Evolutionary conservation across 30 jellyfish, hydroid and myxozoan genomes (phyloP).

Genomic region (Hydractinia echinata): DNA sequence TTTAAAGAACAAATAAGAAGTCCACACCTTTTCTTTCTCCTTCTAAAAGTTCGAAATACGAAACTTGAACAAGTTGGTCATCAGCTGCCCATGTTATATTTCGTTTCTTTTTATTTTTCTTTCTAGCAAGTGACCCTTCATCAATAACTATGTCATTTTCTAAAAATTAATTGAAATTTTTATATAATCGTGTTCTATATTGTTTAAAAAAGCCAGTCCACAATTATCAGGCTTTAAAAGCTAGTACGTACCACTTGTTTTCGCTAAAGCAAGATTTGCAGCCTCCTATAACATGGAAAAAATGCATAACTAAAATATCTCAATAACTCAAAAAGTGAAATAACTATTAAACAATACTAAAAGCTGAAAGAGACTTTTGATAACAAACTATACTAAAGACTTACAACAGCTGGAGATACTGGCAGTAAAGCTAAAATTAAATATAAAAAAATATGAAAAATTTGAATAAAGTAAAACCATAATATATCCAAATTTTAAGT

Average conservation of each 20-base stretch:
- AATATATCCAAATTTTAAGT: too few relatives aligned
- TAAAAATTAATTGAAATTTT: background rate
- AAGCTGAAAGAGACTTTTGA: background rate
- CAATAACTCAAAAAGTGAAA: too few relatives aligned
- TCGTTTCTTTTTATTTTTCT: constrained; percentile 53
- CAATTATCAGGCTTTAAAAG: background rate
- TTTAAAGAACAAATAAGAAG: background rate
- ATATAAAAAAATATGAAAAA: background rate
- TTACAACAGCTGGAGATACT: constrained; percentile 29
- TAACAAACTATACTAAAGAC: background rate
- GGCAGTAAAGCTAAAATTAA: background rate
- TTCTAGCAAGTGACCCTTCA: constrained; percentile 37
- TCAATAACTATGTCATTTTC: constrained; percentile 4
- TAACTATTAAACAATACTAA: background rate
- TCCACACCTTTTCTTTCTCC: constrained; percentile 61
- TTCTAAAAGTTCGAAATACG: constrained; percentile 72
- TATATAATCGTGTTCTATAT: background rate
- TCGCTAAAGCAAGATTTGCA: constrained; percentile 23
- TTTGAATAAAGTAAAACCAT: too few relatives aligned
- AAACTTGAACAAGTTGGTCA: constrained; percentile 46
- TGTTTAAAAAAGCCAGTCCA: background rate
- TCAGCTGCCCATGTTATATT: constrained; percentile 84
- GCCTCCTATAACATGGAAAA: constrained; percentile 9
- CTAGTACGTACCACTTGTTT: constrained; percentile 9
- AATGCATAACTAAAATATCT: too few relatives aligned